These are phyloP conservation scores for Pycnomerus fuliginosus DNA, from an alignment of 2,888 invertebrate genomes.

Conservation along the genomic window DNA sequence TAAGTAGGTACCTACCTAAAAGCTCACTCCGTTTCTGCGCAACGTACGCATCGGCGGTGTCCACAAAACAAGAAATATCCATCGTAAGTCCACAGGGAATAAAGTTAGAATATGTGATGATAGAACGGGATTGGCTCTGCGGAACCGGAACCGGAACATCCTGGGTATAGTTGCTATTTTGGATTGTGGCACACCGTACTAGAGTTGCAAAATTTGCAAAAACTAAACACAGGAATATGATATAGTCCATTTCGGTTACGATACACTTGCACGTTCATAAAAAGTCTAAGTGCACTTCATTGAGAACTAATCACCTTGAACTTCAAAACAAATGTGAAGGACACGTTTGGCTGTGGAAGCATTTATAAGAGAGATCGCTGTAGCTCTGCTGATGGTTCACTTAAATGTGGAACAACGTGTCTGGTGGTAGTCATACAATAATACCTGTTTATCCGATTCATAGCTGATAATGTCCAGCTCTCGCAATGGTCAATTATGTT, in stretches of 20 bases:
- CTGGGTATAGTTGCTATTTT: conserved; percentile 4
- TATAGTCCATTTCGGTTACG: conserved; percentile 21
- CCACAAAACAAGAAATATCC: conserved; percentile 39
- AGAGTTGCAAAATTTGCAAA: conserved; percentile 16
- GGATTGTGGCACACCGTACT: conserved; percentile 11
- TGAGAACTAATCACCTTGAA: conserved; percentile 43
- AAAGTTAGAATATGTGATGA: conserved; percentile 27
- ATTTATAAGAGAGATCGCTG: conserved; percentile 50
- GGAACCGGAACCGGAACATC: no score
- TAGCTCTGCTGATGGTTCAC: conserved; percentile 43
- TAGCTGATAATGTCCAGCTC: conserved; percentile 1
- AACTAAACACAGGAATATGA: conserved; percentile 17
- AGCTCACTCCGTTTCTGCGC: conserved; percentile 32
- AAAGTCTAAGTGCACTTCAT: conserved; percentile 15
- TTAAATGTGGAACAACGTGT: conserved; percentile 47
- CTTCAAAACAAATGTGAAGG: conserved; percentile 47
- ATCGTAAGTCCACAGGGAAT: conserved; percentile 35
- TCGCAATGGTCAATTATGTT: neutral
- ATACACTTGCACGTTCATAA: conserved; percentile 8
- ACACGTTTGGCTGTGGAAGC: conserved; percentile 37
- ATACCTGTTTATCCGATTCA: neutral
- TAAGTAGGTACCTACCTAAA: conserved; percentile 42
- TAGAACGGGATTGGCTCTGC: neutral
- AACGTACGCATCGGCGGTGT: conserved; percentile 36
- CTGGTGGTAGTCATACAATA: conserved; percentile 22